Evolutionary conservation across 2,888 invertebrate species (phyloP), one percentile per base, ranked within the genome.

Genomic region (Leptinotarsa haldemani): DNA sequence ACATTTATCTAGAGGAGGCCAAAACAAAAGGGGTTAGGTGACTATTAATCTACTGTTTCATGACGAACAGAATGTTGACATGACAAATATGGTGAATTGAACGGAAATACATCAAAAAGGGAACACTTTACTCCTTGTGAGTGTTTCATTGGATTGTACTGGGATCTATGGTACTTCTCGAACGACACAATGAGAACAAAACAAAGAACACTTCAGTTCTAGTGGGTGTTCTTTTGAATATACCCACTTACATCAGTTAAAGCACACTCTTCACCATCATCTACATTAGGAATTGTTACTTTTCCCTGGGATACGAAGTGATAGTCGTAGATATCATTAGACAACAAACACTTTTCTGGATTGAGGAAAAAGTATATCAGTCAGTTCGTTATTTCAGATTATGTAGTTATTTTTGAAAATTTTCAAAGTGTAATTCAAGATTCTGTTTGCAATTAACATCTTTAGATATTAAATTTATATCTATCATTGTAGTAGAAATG

Each of bases 221-320:
- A 18, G 48, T 71, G 74, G 66, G 74, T 74, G 75, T 71, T 61
- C 13, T 30, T n/a, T 61, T 40, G 30, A n/a, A 40, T 71, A 63
- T 70, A 75, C 78, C 76, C 79, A 76, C 96, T 96, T 95, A 96
- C 97, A 90, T 97, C 96, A 85, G 96, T 95, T 84, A 95, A 90
- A 80, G 79, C 65, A 91, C 93, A 94, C 93, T 99, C 98, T 90
- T 98, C 98, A 85, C 92, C 93, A 89, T 99, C 99, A 90, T 99
- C 97, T 84, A 99, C 94, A 89, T 93, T 94, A 87, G 98, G 97
- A 88, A 99, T 98, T 85, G 94, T 94, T 87, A 94, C 93, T 92
- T 97, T 97, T 91, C 99, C 99, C 93, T 99, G 98, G 85, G 97
- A 91, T 87, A 98, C 95, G 93, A 94, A 97, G 92, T 92, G 90